A percentile compares a stretch with the other conserved stretches of the same genome.
These are phyloP conservation scores for Rhadina sibilatrix DNA, from an alignment of 2,113 vertebrate species.

Conservation along the genomic window DNA sequence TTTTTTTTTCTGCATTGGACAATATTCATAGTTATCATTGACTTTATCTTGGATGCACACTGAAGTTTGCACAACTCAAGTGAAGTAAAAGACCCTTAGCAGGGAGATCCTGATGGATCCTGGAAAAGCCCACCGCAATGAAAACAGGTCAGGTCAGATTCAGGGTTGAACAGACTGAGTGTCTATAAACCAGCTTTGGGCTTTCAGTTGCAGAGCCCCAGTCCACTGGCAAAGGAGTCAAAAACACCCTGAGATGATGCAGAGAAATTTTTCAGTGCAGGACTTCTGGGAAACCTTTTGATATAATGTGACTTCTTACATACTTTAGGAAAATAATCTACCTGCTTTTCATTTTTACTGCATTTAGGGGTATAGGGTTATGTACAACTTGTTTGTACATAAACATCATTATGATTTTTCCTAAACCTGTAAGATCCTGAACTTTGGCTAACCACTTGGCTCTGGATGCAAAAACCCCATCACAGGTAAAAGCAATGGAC, in stretches of 20 bases:
- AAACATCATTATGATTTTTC: background rate
- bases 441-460: background rate
- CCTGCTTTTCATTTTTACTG: background rate
- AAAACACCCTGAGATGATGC: background rate
- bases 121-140: background rate
- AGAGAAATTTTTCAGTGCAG: background rate
- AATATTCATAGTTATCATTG: background rate
- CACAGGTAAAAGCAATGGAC: background rate
- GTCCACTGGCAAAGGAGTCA: background rate
- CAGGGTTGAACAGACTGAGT: background rate
- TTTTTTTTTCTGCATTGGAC: background rate
- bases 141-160: background rate
- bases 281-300: background rate
- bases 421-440: constrained; percentile 41
- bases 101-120: background rate
- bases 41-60: background rate
- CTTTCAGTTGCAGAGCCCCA: background rate
- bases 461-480: background rate
- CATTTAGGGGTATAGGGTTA: background rate
- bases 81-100: background rate
- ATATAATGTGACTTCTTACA: background rate
- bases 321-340: background rate
- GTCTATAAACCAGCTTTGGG: background rate
- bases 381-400: background rate
- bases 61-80: background rate